These are phyloP conservation scores for Tiphia femorata DNA, from an alignment of 2,888 invertebrate species.

Conservation along the genomic window DNA sequence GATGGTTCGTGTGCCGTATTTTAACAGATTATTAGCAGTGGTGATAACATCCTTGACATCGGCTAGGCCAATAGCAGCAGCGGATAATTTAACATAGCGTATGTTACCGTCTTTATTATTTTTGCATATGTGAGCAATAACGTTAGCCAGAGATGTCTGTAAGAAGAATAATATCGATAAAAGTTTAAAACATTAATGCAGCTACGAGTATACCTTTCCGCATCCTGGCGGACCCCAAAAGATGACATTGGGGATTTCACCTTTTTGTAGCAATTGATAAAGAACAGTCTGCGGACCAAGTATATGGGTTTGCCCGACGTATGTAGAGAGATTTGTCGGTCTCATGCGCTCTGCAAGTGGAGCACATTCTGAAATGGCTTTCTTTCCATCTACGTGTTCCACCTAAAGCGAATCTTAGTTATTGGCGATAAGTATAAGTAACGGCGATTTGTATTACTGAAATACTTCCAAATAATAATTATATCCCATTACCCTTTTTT, in stretches of 20 bases:
- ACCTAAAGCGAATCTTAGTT: slow-evolving; percentile 25
- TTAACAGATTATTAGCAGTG: slow-evolving; percentile 79
- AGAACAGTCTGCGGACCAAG: slow-evolving; percentile 78
- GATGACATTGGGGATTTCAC: slow-evolving; percentile 84
- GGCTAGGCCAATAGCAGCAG: slow-evolving; percentile 81
- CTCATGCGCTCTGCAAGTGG: slow-evolving; percentile 83
- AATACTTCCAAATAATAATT: slow-evolving; percentile 10
- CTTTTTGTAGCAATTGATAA: slow-evolving; percentile 75
- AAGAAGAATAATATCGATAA: slow-evolving; percentile 31
- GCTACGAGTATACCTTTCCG: slow-evolving; percentile 76
- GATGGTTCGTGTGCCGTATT: slow-evolving; percentile 79
- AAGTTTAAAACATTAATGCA: slow-evolving; percentile 4
- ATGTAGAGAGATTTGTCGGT: slow-evolving; percentile 76
- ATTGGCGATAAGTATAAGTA: neutral
- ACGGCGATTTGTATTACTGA: neutral
- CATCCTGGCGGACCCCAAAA: slow-evolving; percentile 90
- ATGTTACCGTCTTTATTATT: slow-evolving; percentile 69
- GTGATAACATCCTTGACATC: slow-evolving; percentile 83
- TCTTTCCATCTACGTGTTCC: slow-evolving; percentile 26
- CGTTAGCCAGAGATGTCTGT: slow-evolving; percentile 82
- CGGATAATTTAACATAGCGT: slow-evolving; percentile 82
- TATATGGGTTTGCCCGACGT: slow-evolving; percentile 80
- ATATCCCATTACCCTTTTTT: neutral
- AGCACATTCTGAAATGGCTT: slow-evolving; percentile 41
- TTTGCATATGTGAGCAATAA: slow-evolving; percentile 79